Evolutionary conservation across 2,888 invertebrate genomes (phyloP), one percentile per base, ranked within the genome.

Genomic region (Drosophila suboccidentalis): DNA sequence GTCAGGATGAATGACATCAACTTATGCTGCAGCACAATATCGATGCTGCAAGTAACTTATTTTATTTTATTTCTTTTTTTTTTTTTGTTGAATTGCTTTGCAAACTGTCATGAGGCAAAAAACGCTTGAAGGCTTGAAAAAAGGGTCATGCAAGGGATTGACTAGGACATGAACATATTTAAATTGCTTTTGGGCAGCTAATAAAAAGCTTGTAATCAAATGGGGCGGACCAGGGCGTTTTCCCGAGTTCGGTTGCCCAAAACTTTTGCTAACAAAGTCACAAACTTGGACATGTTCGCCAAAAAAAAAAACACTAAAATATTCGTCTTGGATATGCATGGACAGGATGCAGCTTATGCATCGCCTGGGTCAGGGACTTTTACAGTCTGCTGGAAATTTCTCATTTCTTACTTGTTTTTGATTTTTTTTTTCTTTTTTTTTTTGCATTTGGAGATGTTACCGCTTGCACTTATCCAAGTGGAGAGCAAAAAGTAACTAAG

Each of bases 161-260:
- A 82, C 82, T 77, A 60, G 62, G 64, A 78, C 83, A 76, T 64
- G 77, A 87, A 79, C 74, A 87, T 82, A 85, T 82, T 78, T 71
- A 83, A 85, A 86, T 87, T 85, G 80, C 83, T 85, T 86, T 86
- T 67, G 86, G 83, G 81, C 67, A 76, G 86, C 80, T 83, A 82
- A 83, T 86, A 87, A 86, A 85, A 86, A 86, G 80, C 80, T 70
- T 84, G 82, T 80, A 78, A 87, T 78, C 79, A 87, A 82, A 80
- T 68, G 71, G 75, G 67, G 70, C 63, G 71, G 38, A 55, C 8
- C 17, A 43, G 15, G 44, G 41, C 49, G 62, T 53, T 39, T 29
- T 36, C 36, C 34, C 26, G 17, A 43, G 19, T 62, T 47, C 36
- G 55, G 17, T 54, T 80, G 59, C 50, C 50, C 47, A 50, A 50